A percentile compares a stretch with the other conserved stretches of the same genome.
These are phyloP conservation scores for Camponotus fellah DNA, from an alignment of 2,888 invertebrate species.

Conservation along the genomic window DNA sequence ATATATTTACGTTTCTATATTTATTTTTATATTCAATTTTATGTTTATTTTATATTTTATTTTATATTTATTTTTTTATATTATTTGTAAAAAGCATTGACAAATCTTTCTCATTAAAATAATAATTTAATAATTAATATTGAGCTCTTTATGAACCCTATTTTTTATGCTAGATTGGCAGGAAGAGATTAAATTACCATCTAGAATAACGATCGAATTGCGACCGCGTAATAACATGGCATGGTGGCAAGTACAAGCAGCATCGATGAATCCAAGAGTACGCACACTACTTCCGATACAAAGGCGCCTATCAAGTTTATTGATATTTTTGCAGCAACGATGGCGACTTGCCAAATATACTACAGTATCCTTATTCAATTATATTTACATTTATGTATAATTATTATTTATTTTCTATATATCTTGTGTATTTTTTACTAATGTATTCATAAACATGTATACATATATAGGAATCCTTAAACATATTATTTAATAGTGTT, in stretches of 20 bases:
- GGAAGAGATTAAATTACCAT: constrained; percentile 92
- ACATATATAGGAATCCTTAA: constrained; percentile 51
- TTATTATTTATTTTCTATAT: neutral
- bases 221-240: constrained; percentile 92
- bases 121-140: neutral
- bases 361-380: constrained; percentile 88
- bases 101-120: neutral
- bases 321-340: constrained; percentile 91
- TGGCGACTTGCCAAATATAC: constrained; percentile 90
- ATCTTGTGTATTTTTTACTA: neutral
- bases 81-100: neutral
- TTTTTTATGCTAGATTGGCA: constrained; percentile 88
- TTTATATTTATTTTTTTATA: neutral
- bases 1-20: neutral
- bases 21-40: neutral
- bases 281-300: constrained; percentile 92
- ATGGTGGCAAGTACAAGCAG: constrained; percentile 94
- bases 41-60: neutral
- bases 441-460: neutral
- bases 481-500: constrained; percentile 64
- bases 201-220: constrained; percentile 91
- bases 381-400: neutral
- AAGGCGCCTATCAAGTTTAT: constrained; percentile 90
- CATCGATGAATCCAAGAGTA: constrained; percentile 96
- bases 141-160: neutral